Conservation (phyloP, 2,888 invertebrate species). For the Aphidoletes aphidimyza region DNA sequence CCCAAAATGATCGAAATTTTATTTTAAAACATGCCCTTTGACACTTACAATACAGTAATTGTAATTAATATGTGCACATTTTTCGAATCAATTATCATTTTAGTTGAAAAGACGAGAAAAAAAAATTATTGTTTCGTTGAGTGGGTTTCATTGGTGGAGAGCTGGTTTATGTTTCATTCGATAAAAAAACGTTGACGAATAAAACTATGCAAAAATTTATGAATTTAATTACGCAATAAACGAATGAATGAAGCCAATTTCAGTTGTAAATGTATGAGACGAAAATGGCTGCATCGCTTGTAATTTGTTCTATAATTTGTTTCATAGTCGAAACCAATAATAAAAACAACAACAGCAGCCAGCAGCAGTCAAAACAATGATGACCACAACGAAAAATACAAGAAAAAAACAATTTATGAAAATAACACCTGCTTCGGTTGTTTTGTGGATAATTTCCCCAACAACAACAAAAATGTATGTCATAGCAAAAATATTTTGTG, state of each 20-base stretch:
- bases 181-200: not conserved
- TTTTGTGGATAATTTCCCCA: not conserved
- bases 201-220: not conserved
- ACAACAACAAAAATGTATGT: constrained; percentile 21
- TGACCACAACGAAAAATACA: constrained; percentile 8
- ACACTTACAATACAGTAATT: not conserved
- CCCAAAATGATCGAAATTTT: not conserved
- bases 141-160: not conserved
- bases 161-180: not conserved
- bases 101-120: not conserved
- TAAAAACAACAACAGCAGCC: not conserved
- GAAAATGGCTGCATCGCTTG: not conserved
- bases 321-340: not conserved
- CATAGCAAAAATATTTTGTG: not conserved
- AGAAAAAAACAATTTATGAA: too few species aligned
- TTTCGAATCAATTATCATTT: constrained; percentile 2
- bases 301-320: not conserved
- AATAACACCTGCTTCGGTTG: constrained; percentile 24
- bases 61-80: not conserved
- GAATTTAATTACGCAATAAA: constrained; percentile 9
- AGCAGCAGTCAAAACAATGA: constrained; percentile 33
- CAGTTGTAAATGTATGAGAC: not conserved
- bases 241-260: not conserved
- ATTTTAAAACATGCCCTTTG: constrained; percentile 5
- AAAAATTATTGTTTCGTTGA: too few species aligned